Evolutionary conservation across 2,113 vertebrate genomes (phyloP).

Genomic region (Larimichthys crocea): DNA sequence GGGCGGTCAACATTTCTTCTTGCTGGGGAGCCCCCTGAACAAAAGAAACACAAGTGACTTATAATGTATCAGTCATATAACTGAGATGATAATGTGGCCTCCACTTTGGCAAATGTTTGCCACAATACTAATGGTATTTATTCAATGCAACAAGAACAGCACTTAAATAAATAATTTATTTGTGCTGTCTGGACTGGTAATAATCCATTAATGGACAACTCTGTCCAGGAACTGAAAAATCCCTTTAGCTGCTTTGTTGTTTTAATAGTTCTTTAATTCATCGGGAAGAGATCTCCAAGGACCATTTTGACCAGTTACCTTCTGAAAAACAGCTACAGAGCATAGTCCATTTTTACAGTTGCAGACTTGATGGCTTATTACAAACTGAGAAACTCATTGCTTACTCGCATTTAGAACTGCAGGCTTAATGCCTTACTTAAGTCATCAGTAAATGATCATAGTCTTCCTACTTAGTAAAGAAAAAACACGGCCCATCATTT

Average conservation of each 20-base stretch:
- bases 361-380: neutral
- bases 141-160: neutral
- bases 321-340: neutral
- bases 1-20: constrained; percentile 71
- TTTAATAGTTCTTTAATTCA: neutral
- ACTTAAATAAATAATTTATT: neutral
- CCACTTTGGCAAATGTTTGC: neutral
- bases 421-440: neutral
- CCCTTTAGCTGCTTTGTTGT: neutral
- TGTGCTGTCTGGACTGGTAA: neutral
- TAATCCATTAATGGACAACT: neutral
- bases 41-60: constrained; percentile 52
- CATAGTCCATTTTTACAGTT: neutral
- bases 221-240: neutral
- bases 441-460: neutral
- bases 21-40: constrained; percentile 58
- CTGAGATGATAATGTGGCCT: neutral
- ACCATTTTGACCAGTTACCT: neutral
- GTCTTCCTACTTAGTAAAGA: neutral
- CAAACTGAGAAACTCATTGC: neutral
- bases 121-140: neutral
- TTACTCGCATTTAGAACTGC: neutral
- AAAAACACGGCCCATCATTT: neutral
- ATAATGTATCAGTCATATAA: neutral
- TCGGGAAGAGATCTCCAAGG: neutral